Evolutionary conservation across 2,888 invertebrate genomes (phyloP).

Genomic region (Mellilla xanthometata): DNA sequence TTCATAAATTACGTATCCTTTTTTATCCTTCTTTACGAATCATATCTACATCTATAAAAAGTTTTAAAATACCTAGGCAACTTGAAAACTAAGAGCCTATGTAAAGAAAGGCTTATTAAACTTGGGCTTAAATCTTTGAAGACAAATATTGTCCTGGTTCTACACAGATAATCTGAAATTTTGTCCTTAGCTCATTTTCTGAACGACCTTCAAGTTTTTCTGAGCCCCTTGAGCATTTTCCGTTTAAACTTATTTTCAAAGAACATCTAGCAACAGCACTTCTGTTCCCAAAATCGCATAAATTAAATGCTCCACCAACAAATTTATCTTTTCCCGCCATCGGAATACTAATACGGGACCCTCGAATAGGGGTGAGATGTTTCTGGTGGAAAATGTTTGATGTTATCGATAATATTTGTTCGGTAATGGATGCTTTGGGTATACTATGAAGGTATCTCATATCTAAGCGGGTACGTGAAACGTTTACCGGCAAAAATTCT

Average conservation of each 20-base stretch:
- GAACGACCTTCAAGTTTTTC: conserved; percentile 24
- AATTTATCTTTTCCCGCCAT: conserved; percentile 77
- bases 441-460: background rate
- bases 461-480: background rate
- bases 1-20: too few species aligned
- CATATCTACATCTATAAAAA: too few species aligned
- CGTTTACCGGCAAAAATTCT: background rate
- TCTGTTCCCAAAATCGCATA: conserved; percentile 64
- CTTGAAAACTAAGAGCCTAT: too few species aligned
- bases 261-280: conserved; percentile 39
- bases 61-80: too few species aligned
- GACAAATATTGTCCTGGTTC: too few species aligned
- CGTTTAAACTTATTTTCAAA: conserved; percentile 28
- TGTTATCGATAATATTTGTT: conserved; percentile 15
- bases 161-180: too few species aligned
- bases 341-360: conserved; percentile 74
- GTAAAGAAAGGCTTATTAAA: too few species aligned
- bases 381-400: conserved; percentile 13
- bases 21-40: too few species aligned
- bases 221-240: conserved; percentile 22
- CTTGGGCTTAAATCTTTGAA: too few species aligned
- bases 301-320: conserved; percentile 75
- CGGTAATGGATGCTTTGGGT: background rate
- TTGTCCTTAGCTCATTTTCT: conserved; percentile 5
- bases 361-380: conserved; percentile 27